These are phyloP conservation scores for Palaemon carinicauda DNA, from an alignment of 1,140 invertebrate species.

Conservation along the genomic window DNA sequence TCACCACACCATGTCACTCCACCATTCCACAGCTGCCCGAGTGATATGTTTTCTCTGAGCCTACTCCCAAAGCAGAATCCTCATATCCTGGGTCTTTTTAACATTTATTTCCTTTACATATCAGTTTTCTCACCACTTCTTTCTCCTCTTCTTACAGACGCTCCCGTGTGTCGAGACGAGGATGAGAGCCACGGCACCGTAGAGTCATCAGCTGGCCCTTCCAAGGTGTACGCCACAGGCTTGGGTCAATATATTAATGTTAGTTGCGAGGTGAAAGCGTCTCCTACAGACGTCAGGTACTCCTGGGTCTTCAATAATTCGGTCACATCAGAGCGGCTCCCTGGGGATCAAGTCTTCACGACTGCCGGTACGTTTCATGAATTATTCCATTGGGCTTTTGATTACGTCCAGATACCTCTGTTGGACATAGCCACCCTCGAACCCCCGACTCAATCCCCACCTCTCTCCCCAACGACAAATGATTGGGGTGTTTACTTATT, in stretches of 20 bases:
- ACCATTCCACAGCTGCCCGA: too few species aligned
- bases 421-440: not conserved
- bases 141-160: not conserved
- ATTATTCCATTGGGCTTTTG: not conserved
- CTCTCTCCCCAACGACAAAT: too few species aligned
- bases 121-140: too few species aligned
- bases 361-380: not conserved
- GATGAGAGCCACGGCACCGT: too few species aligned
- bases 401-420: too few species aligned
- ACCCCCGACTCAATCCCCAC: too few species aligned
- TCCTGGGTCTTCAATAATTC: conserved; percentile 50
- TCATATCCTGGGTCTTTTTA: not conserved
- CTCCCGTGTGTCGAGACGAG: conserved; percentile 27
- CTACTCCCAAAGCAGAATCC: too few species aligned
- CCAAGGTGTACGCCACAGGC: conserved; percentile 28
- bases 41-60: too few species aligned
- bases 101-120: not conserved
- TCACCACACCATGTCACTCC: too few species aligned
- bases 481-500: too few species aligned
- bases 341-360: conserved; percentile 31
- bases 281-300: conserved; percentile 26
- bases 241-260: conserved; percentile 35
- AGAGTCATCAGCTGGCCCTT: not conserved
- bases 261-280: conserved; percentile 32
- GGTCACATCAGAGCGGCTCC: conserved; percentile 38